A percentile compares a stretch with the other conserved stretches of the same genome.
Evolutionary conservation across 2,797 vertebrate species (phyloP).

Genomic region (Hypotaenidia philippensis): DNA sequence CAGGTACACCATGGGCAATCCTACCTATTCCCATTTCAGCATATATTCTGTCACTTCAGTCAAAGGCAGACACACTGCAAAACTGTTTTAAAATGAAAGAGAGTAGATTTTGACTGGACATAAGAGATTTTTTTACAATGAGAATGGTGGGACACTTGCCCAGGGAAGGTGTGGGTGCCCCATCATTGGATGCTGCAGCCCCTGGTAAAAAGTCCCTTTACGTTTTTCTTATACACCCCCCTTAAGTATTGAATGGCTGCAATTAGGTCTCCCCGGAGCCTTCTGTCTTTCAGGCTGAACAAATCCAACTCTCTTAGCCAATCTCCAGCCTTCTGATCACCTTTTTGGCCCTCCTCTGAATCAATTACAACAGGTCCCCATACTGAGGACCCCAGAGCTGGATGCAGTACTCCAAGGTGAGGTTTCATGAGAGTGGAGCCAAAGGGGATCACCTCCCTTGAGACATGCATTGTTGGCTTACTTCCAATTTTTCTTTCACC

Average conservation of each 20-base stretch:
- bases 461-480: too few relatives aligned
- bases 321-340: not conserved
- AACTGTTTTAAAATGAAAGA: not conserved
- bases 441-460: not conserved
- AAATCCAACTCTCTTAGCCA: not conserved
- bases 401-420: not conserved
- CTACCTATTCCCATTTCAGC: not conserved
- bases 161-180: too few relatives aligned
- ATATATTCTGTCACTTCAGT: not conserved
- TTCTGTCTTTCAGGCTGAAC: not conserved
- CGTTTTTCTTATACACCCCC: not conserved
- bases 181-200: not conserved
- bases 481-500: too few relatives aligned
- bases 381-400: not conserved
- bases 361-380: too few relatives aligned
- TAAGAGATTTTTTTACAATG: too few relatives aligned
- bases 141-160: too few relatives aligned
- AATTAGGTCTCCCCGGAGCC: not conserved
- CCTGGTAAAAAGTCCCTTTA: too few relatives aligned
- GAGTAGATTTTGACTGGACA: too few relatives aligned
- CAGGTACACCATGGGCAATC: rapidly evolving
- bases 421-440: not conserved
- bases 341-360: not conserved
- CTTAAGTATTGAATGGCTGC: not conserved
- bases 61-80: not conserved